Evolutionary conservation across 2,113 vertebrate genomes (phyloP).

Genomic region (Bos javanicus): DNA sequence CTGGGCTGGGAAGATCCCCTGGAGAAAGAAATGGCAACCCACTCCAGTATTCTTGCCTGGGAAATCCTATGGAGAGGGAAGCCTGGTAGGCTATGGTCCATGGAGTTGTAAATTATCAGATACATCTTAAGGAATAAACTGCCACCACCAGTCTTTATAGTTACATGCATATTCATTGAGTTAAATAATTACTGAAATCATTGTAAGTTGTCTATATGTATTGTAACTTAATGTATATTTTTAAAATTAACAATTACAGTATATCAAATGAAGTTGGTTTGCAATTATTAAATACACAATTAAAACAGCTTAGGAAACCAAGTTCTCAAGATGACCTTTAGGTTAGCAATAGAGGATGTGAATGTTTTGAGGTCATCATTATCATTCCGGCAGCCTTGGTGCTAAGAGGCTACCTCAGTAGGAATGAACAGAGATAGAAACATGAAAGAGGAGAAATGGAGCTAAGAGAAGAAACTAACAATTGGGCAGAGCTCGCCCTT

Average conservation of each 20-base stretch:
- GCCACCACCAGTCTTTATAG: not conserved
- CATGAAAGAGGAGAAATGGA: not conserved
- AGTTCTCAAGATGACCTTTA: not conserved
- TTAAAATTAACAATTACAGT: not conserved
- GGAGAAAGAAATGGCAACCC: not conserved
- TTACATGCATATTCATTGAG: not conserved
- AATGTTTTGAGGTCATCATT: not conserved
- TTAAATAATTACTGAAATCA: not conserved
- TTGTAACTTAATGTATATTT: not conserved
- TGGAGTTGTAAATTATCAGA: not conserved
- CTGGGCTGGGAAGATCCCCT: accelerated
- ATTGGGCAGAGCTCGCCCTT: not conserved
- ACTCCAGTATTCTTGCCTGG: not conserved
- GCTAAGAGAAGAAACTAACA: not conserved
- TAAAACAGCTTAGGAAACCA: not conserved
- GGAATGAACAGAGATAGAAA: not conserved
- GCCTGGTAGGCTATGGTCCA: not conserved
- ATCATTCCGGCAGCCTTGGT: not conserved
- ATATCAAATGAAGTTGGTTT: not conserved
- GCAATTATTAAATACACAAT: not conserved
- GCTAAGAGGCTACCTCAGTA: not conserved
- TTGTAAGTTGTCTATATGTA: not conserved
- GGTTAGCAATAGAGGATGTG: not conserved
- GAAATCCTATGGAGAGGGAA: not conserved
- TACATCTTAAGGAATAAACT: not conserved